Base-by-base conservation (phyloP, 2,797 vertebrate genomes). In the Vespertilio murinus region DNA sequence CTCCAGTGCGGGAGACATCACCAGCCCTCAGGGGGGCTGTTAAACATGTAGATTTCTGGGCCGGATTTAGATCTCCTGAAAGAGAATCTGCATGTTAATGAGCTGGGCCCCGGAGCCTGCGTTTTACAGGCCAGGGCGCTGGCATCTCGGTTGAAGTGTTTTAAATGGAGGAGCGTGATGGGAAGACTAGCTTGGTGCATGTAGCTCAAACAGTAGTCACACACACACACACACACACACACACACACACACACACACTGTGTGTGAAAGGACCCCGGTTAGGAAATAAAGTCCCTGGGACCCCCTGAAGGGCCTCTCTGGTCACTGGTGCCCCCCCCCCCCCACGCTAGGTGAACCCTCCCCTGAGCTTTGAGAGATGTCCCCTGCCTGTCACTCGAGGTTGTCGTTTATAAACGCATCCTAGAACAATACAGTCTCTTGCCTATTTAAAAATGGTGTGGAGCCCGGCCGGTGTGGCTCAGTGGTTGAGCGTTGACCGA, bases 21-120 rank as follows among this genome's bases (percentile, higher is more conserved):
- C 42, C 69, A 77, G 17, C 22, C 54, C 28, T 33, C 20, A 59
- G 38, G 52, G 45, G 70, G 77, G 67, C 45, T 33, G 49, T 65
- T 40, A 22, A 25, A 25, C 61, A 47, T 45, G 35, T 40, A 78
- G 59, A 78, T 84, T 77, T 81, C 91, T 95, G 25, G 67, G 35
- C 65, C 65, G 40, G 38, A 38, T 73, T 70, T 54, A 85, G 69
- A 90, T 40, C 87, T 80, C 35, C 35, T 22, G 61, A 38, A 14
- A 64, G 87, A 69, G 17, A 90, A 56, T 82, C 78, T 88, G 59
- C 56, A 81, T 95, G 78, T 94, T 80, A 93, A 94, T 71, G 67
- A 94, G n/a, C 28, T 88, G 52, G 45, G 47, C 23, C 54, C 33
- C 70, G 22, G 22, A 78, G 28, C 8, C 23, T 52, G 17, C 65